Evolutionary conservation across 2,113 vertebrate genomes (phyloP).

Genomic region (Xenus cinereus): DNA sequence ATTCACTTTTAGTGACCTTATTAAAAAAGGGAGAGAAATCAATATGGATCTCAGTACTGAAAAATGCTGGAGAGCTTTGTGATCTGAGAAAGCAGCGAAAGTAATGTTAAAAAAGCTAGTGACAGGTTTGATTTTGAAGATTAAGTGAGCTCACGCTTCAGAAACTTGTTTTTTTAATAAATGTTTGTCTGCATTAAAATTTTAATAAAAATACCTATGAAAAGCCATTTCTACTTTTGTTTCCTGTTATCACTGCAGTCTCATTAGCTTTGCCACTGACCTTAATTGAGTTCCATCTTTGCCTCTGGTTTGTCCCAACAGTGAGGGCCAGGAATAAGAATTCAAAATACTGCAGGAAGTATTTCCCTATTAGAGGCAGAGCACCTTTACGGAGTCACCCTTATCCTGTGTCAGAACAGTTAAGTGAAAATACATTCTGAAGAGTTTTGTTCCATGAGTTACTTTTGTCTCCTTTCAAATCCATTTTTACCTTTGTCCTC

Average conservation of each 20-base stretch:
- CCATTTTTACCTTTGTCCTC: neutral
- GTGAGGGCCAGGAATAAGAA: neutral
- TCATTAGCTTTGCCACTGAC: neutral
- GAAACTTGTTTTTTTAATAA: neutral
- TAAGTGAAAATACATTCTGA: neutral
- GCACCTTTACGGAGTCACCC: neutral
- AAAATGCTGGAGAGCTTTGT: neutral
- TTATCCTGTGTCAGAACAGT: neutral
- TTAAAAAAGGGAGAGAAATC: slow-evolving; percentile 32
- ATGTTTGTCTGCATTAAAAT: neutral
- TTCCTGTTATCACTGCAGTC: neutral
- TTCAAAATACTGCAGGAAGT: neutral
- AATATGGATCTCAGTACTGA: neutral
- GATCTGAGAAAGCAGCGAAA: slow-evolving; percentile 17
- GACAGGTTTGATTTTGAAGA: neutral
- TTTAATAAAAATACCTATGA: neutral
- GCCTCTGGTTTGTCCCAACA: neutral
- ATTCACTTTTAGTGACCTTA: slow-evolving; percentile 37
- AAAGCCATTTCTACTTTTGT: neutral
- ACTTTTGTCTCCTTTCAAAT: neutral
- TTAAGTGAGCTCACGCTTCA: neutral
- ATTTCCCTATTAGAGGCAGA: neutral
- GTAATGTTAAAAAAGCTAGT: neutral
- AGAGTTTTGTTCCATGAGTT: neutral
- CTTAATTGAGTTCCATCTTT: neutral